Evolutionary conservation across 2,113 vertebrate species (phyloP), one percentile per base, ranked within the genome.

Genomic region (Monarcha castaneiventris): DNA sequence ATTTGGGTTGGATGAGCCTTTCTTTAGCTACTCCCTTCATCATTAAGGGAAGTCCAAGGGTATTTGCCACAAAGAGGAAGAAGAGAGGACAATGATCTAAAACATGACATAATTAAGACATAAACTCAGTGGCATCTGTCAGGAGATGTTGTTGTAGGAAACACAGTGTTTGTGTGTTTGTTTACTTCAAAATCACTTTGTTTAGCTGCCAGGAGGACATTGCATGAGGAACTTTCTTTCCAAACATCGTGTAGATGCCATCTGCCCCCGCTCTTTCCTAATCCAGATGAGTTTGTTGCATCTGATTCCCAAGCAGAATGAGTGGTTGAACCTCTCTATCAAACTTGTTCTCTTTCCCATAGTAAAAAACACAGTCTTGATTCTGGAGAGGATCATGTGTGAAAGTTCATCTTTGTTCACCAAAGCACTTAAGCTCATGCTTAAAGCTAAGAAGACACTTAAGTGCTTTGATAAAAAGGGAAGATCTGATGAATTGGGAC

Each of bases 391-490:
- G 82, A 84, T 61, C 77, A 79, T 29, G 23, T 84, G 76, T 90
- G 72, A 67, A 92, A 96, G 85, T 74, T 79, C 92, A 64, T 75
- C 69, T 69, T 78, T 93, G 66, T 78, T 94, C 76, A 61, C 62
- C 37, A 69, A 87, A 95, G 76, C n/a, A 68, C 76, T 90, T 81
- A 93, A 90, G 29, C 26, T 84, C 37, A 10, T 66, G 30, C 69
- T 95, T 87, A 92, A 85, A 94, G 26, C 84, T 95, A 87, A 84
- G 88, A 54, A 93, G 86, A 92, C 54, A 73, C 76, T 95, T 84
- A 93, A 90, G 72, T 75, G 37, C 80, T 92, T 91, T 87, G 76
- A 89, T 90, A 43, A 78, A 93, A 92, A 73, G 49, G 22, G 69
- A 96, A 78, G 51, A 75, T 87, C 63, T 0, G 1, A 35, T 13